These are phyloP conservation scores for Dryas iulia DNA, from an alignment of 1,140 invertebrate genomes.

Conservation along the genomic window DNA sequence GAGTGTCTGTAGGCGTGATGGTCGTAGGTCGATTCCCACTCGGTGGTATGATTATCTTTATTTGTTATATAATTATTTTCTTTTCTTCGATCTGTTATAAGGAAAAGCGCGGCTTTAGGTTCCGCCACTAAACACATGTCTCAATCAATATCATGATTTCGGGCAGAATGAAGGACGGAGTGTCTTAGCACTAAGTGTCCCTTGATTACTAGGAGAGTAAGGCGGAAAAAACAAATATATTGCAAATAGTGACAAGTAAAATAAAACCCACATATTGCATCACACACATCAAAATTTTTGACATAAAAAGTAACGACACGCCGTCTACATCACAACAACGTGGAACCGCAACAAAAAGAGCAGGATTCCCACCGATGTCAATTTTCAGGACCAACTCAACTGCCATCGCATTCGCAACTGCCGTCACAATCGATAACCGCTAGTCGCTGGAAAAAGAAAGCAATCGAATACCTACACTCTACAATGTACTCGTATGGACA, in stretches of 20 bases:
- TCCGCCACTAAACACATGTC: no score
- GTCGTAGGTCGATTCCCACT: no score
- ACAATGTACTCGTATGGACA: not conserved
- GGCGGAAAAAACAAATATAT: no score
- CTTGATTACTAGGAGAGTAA: no score
- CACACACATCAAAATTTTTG: not conserved
- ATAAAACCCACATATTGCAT: not conserved
- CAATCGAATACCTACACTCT: not conserved
- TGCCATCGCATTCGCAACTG: not conserved
- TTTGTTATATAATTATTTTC: no score
- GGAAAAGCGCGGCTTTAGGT: no score
- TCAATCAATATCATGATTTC: no score
- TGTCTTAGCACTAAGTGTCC: no score
- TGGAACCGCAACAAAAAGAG: not conserved
- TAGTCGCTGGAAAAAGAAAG: constrained; percentile 12
- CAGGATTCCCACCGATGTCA: not conserved
- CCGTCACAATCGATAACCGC: constrained; percentile 39
- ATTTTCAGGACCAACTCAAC: not conserved
- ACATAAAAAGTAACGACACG: constrained; percentile 2
- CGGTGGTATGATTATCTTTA: no score
- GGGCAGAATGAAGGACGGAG: no score
- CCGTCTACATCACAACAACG: not conserved
- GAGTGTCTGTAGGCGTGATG: no score
- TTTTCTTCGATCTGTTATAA: no score
- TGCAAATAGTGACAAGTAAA: not conserved